Base-by-base conservation (phyloP, 2,888 invertebrate species). In the Diaphora mendica region DNA sequence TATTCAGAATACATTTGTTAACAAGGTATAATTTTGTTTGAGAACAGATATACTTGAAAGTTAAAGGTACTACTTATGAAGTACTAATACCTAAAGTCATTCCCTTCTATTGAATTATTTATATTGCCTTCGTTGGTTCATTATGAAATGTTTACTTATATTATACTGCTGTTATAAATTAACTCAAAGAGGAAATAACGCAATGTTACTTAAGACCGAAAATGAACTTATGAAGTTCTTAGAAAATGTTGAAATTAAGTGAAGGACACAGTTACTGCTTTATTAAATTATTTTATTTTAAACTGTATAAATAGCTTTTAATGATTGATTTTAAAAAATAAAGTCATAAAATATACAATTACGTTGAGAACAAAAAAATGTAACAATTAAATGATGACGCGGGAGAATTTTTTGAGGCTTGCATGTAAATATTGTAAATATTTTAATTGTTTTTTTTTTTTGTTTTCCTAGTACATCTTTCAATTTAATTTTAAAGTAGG, bases 111-210 rank as follows among this genome's bases (percentile, higher is more conserved):
- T 65, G 65, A 42, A 65, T 42, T 35, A 65, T n/a, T 65, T 42
- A 65, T 42, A 42, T n/a, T 65, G 39, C 65, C 65, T 65, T 65
- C 35, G 65, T 65, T 39, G 65, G 39, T 65, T 65, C 65, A 65
- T 65, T 65, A 65, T 65, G n/a, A 65, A 65, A 42, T 62, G 30
- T 62, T 62, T 62, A 30, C 62, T 62, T 62, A 62, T 30, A 62
- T 62, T 62, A 62, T 62, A 62, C 30, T 62, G 5, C 8, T 62
- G 30, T 17, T 15, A 62, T 62, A 62, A 62, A 62, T 62, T 62
- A 62, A 62, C 26, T 30, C 17, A 30, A 62, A 35, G 39, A 39
- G 35, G 39, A 65, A n/a, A 65, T 39, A 35, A 65, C 23, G 64
- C 11, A 23, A 13, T 39, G 13, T 39, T 23, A 65, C n/a, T 35